Conservation (phyloP, 35 echinoderm and acorn worm genomes). For the Diadema setosum region DNA sequence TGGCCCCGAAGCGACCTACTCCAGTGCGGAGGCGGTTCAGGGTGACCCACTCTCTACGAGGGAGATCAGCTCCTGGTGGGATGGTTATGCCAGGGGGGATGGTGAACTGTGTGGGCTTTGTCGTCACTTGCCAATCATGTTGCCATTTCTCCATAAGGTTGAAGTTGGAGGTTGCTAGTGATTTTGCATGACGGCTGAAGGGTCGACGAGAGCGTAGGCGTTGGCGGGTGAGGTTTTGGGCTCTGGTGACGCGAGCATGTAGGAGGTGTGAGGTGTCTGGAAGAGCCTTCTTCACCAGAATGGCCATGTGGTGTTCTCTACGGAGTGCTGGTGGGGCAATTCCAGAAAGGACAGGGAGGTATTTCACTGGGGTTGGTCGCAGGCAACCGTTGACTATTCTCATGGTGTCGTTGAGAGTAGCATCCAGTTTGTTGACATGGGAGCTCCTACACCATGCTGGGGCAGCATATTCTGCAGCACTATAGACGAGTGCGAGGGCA, state of each 20-base stretch:
- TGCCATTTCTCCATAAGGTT: too few species aligned
- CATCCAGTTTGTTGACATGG: neutral
- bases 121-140: too few species aligned
- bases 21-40: neutral
- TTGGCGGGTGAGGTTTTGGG: too few species aligned
- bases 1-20: neutral
- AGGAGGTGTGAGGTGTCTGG: neutral
- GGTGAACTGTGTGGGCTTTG: too few species aligned
- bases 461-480: too few species aligned
- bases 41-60: neutral
- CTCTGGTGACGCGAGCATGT: too few species aligned
- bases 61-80: neutral
- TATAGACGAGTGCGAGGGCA: neutral
- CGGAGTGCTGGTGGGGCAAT: neutral
- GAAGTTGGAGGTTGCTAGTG: too few species aligned
- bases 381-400: neutral
- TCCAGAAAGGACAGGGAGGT: neutral
- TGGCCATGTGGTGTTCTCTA: neutral
- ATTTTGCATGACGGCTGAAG: too few species aligned
- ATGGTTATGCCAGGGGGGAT: too few species aligned
- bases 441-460: neutral
- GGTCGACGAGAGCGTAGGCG: too few species aligned
- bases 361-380: neutral
- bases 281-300: too few species aligned
- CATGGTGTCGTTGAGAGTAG: neutral